Percentiles rank a stretch among this genome's conserved stretches.
Conservation (phyloP, 2,888 invertebrate genomes). For the Caenorhabditis angaria region DNA sequence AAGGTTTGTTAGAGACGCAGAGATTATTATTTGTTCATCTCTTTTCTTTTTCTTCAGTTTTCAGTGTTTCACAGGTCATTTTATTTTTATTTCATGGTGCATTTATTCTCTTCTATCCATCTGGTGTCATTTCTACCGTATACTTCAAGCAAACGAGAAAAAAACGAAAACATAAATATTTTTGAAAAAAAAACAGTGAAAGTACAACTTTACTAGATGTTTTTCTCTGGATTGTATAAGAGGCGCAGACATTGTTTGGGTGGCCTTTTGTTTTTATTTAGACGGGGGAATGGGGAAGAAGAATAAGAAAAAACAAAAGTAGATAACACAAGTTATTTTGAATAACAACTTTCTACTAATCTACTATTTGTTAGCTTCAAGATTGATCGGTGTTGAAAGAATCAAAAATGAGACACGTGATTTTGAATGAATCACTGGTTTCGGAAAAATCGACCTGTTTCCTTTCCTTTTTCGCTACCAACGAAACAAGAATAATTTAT, state of each 20-base stretch:
- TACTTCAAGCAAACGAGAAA: background rate
- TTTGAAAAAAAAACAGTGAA: background rate
- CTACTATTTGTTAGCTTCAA: background rate
- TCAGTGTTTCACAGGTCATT: slow-evolving; percentile 2
- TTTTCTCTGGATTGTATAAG: background rate
- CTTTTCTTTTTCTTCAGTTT: background rate
- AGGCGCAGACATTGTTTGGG: slow-evolving; percentile 1
- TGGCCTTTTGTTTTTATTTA: slow-evolving; percentile 4
- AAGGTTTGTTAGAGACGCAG: background rate
- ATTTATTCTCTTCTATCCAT: no score
- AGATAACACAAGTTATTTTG: slow-evolving; percentile 4
- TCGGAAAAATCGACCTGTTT: background rate
- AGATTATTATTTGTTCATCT: slow-evolving; percentile 1
- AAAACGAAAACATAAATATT: background rate
- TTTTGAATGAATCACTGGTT: background rate
- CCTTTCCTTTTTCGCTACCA: background rate
- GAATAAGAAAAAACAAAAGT: background rate
- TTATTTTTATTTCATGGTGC: background rate
- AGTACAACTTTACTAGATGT: slow-evolving; percentile 4
- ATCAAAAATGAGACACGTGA: background rate
- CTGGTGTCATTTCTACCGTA: slow-evolving; percentile 1
- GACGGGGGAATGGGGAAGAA: no score
- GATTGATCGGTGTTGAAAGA: no score
- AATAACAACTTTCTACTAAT: background rate
- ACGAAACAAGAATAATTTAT: no score